Conservation (phyloP, 2,797 vertebrate species). For the Hydrophis major region DNA sequence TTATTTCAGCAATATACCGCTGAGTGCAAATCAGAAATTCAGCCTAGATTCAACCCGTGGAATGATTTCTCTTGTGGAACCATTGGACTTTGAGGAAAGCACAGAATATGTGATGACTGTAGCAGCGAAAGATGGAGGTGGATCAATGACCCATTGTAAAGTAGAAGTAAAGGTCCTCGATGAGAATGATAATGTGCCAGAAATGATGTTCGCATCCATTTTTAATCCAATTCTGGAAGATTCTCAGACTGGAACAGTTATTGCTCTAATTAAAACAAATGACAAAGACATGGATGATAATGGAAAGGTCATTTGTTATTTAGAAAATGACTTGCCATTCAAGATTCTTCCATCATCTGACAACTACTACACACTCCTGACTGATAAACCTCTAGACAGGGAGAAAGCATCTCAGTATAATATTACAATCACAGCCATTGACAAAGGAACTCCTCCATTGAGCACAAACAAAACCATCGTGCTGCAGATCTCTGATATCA, state of each 20-base stretch:
- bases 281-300: conserved; percentile 1
- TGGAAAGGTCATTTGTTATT: conserved; percentile 45
- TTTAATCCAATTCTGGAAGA: conserved; percentile 51
- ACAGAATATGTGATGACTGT: conserved; percentile 44
- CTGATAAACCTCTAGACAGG: background rate
- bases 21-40: background rate
- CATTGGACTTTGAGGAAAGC: conserved; percentile 13
- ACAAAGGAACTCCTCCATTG: background rate
- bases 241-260: conserved; percentile 33
- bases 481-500: background rate
- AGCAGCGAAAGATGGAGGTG: conserved; percentile 38
- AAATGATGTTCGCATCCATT: conserved; percentile 55
- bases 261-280: conserved; percentile 43
- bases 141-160: conserved; percentile 11
- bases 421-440: background rate
- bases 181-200: conserved; percentile 49
- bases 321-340: conserved; percentile 46
- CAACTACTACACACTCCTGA: conserved; percentile 58
- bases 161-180: conserved; percentile 6
- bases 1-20: background rate
- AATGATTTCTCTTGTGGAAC: background rate
- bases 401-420: conserved; percentile 1
- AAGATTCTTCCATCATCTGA: conserved; percentile 44
- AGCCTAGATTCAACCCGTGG: background rate
- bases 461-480: background rate